Base-by-base conservation (phyloP, 92 coral and sea anemone species). In the Muricea muricata region DNA sequence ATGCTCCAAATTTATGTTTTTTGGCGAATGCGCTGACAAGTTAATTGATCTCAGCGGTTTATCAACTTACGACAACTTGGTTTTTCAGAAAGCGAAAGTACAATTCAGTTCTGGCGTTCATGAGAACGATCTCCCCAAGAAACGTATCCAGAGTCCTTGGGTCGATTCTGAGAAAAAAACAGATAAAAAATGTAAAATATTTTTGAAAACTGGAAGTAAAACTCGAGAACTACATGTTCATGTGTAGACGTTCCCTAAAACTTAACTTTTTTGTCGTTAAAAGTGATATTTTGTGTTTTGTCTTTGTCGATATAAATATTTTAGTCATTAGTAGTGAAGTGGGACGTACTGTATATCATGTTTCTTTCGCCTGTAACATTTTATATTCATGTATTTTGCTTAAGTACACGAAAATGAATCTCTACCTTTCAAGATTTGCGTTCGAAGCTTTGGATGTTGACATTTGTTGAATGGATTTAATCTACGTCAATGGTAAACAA, bases 61-160 rank as follows among this genome's bases (percentile, higher is more conserved):
- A 3, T 74, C 34, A 0, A 85, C 94, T 55, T 73, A 96, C 99
- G 86, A 78, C 58, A 21, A 90, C 86, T 91, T 94, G 90, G 41
- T 89, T 96, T 70, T 93, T 93, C 46, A 96, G 84, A 55, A 93
- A 96, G 48, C 85, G 86, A 55, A 92, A 85, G 73, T 96, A 96
- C 87, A 96, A 85, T 65, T 96, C 99, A 58, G 99, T 94, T 65
- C 99, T 92, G n/a, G 98, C 90, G 85, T 96, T 93, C 99, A 96
- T 96, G 47, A 96, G 92, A 5, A 93, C 99, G 32, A 96, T 88
- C 75, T 93, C 98, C 0, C 98, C 90, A 60, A 96, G 84, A 3
- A 96, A 82, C 23, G 92, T 92, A 86, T 96, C 99, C 73, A 96
- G 90, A 30, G 93, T 95, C 63, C 97, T 84, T 18, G 99, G 99